phyloP scores from a whole-genome alignment of 1,140 invertebrate species.

The Bombus picipes region DNA sequence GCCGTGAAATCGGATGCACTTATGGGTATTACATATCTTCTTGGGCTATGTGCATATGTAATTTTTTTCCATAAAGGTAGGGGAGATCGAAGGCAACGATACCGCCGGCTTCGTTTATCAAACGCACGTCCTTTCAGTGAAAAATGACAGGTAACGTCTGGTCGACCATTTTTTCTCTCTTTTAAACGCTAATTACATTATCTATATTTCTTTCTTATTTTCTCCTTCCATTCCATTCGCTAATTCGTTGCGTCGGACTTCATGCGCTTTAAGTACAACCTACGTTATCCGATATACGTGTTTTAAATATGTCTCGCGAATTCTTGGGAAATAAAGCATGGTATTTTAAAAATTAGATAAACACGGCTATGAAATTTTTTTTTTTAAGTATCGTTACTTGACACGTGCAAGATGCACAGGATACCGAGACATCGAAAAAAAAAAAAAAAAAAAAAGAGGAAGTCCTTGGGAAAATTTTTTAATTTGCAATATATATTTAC shows the following conservation, averaged over 20 bases:
- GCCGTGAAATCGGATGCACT: background rate
- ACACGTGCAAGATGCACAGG: background rate
- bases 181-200: background rate
- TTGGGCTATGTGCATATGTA: background rate
- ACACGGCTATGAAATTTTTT: background rate
- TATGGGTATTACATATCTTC: background rate
- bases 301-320: background rate
- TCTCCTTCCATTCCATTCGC: background rate
- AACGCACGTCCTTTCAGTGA: background rate
- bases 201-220: background rate
- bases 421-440: background rate
- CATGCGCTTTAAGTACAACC: background rate
- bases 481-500: background rate
- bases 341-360: background rate
- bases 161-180: background rate
- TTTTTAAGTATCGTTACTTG: background rate
- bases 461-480: background rate
- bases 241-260: background rate
- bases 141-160: background rate
- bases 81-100: background rate
- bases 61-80: slow-evolving; percentile 15
- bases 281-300: background rate
- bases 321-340: background rate
- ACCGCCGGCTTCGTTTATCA: background rate
- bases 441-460: background rate